Percentiles rank a stretch among this genome's conserved stretches.
Evolutionary conservation across 2,113 vertebrate species (phyloP).

Genomic region (Pitta sordida): DNA sequence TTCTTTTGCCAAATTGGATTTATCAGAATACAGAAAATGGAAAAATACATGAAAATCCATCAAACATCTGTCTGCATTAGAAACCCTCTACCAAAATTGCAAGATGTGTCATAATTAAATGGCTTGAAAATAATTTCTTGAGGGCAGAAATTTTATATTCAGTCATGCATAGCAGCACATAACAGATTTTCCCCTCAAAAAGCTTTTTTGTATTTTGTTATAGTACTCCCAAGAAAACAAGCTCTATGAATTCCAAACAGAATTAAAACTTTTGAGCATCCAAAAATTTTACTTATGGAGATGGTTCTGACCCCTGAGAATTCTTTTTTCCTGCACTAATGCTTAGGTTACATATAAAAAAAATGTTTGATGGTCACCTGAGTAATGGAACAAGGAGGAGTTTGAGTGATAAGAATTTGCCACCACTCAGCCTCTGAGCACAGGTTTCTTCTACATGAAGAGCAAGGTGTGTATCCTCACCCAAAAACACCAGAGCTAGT

Average conservation of each 20-base stretch:
- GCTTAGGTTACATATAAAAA: background rate
- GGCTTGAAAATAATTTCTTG: slow-evolving; percentile 9
- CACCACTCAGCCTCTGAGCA: background rate
- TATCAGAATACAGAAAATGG: slow-evolving; percentile 4
- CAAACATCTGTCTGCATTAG: slow-evolving; percentile 3
- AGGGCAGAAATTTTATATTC: background rate
- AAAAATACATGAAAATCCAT: background rate
- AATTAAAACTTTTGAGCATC: background rate
- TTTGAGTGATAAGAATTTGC: background rate
- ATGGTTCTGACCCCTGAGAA: background rate
- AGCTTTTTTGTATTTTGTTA: background rate
- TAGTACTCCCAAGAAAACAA: background rate
- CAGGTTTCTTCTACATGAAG: fast-evolving
- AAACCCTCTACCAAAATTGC: background rate
- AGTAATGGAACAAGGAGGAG: background rate
- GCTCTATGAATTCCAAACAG: background rate
- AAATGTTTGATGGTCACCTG: background rate
- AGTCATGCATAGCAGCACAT: background rate
- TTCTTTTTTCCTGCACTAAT: background rate
- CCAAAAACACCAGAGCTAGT: background rate
- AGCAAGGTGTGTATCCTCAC: background rate
- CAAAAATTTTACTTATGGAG: background rate
- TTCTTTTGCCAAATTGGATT: slow-evolving; percentile 21
- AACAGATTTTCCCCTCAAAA: background rate
- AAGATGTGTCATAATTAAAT: slow-evolving; percentile 3